These are phyloP conservation scores for Danionella cerebrum DNA, from an alignment of 2,113 vertebrate species.

Conservation along the genomic window DNA sequence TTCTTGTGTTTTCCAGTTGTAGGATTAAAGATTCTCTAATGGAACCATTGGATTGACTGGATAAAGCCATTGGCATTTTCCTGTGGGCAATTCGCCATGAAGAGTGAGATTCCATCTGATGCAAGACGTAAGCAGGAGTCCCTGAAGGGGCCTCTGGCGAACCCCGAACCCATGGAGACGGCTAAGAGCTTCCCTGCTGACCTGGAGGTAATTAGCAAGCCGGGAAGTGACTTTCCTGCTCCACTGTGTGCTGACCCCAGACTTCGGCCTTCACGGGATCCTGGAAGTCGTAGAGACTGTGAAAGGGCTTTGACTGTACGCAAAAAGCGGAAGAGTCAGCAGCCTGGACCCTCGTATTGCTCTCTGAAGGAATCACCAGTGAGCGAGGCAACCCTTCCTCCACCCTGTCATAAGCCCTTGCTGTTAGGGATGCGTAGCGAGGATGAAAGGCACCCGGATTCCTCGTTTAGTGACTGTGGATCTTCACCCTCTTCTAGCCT, in stretches of 20 bases:
- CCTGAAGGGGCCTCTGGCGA: constrained; percentile 90
- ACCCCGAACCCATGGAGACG: constrained; percentile 80
- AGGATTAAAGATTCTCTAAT: constrained; percentile 67
- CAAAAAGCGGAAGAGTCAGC: constrained; percentile 94
- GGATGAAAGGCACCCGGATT: constrained; percentile 78
- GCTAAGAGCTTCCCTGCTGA: constrained; percentile 80
- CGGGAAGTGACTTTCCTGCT: constrained; percentile 80
- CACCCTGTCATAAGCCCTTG: constrained; percentile 66
- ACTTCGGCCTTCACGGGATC: constrained; percentile 66
- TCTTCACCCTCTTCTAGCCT: constrained; percentile 94
- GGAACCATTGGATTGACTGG: constrained; percentile 62
- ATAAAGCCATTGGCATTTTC: constrained; percentile 49
- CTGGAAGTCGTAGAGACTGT: constrained; percentile 73
- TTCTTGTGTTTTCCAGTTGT: constrained; percentile 45
- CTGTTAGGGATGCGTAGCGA: constrained; percentile 77
- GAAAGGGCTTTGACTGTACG: constrained; percentile 79
- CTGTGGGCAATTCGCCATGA: constrained; percentile 82
- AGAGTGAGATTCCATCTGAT: constrained; percentile 93
- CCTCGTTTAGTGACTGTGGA: constrained; percentile 93
- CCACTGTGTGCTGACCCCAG: constrained; percentile 72
- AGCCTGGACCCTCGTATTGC: constrained; percentile 92
- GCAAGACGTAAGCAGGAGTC: constrained; percentile 84
- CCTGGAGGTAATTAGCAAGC: constrained; percentile 93
- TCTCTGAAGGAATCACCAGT: constrained; percentile 72
- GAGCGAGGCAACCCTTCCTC: constrained; percentile 52